These are phyloP conservation scores for Thunnus albacares DNA, from an alignment of 2,797 vertebrate genomes.

Conservation along the genomic window DNA sequence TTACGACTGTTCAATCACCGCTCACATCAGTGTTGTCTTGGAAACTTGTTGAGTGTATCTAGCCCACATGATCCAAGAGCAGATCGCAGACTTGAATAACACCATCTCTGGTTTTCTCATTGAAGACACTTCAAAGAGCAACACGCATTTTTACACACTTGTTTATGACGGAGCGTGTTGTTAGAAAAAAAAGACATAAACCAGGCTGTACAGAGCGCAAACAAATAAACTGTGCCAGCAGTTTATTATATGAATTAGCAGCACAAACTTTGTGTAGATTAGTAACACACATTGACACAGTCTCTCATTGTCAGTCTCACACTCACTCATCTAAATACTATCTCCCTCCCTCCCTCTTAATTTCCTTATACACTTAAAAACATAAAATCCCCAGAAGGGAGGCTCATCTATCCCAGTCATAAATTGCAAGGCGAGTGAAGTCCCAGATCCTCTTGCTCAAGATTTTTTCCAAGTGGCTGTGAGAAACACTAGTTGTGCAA, in stretches of 20 bases:
- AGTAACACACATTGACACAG: constrained; percentile 24
- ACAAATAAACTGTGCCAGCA: constrained; percentile 18
- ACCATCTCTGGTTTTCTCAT: constrained; percentile 16
- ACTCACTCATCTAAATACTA: constrained; percentile 17
- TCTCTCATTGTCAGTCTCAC: constrained; percentile 29
- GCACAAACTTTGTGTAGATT: constrained; percentile 45
- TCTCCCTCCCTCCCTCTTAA: constrained; percentile 23
- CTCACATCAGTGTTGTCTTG: constrained; percentile 68
- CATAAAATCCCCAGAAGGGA: constrained; percentile 64
- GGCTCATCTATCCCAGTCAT: constrained; percentile 49
- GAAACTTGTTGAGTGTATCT: constrained; percentile 68
- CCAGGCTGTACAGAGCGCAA: not conserved
- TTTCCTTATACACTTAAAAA: constrained; percentile 56
- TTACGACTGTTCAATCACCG: constrained; percentile 51
- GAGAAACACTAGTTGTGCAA: constrained; percentile 77
- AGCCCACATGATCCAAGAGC: constrained; percentile 62
- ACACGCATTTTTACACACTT: constrained; percentile 28
- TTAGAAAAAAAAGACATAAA: constrained; percentile 16
- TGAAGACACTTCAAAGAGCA: constrained; percentile 35
- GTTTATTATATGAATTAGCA: constrained; percentile 43
- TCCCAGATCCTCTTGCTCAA: constrained; percentile 47
- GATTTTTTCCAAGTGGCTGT: constrained; percentile 68
- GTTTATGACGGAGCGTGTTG: constrained; percentile 13
- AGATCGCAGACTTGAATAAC: constrained; percentile 34
- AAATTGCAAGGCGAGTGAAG: constrained; percentile 59